phyloP scores from a whole-genome alignment of 2,113 vertebrate species.

The Nothobranchius furzeri region DNA sequence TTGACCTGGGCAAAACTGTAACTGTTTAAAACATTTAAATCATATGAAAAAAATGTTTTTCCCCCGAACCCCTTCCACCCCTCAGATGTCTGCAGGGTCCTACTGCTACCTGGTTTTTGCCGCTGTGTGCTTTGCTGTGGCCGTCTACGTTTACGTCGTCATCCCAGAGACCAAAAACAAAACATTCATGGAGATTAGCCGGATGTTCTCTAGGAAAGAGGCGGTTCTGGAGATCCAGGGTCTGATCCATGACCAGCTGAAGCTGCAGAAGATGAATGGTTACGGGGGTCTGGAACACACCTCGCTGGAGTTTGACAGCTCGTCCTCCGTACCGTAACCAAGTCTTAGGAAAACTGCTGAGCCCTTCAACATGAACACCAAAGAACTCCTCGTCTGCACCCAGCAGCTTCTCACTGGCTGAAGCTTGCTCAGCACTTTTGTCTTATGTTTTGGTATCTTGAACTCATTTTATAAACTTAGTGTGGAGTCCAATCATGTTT shows the following conservation, averaged over 20 bases:
- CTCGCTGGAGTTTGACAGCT: conserved; percentile 78
- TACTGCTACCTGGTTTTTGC: conserved; percentile 91
- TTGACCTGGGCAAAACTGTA: neutral
- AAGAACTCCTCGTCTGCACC: conserved; percentile 5
- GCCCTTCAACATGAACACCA: neutral
- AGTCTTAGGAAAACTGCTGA: neutral
- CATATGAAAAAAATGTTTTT: too few species aligned
- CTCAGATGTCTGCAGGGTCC: conserved; percentile 84
- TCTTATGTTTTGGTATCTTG: too few species aligned
- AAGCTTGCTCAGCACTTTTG: neutral
- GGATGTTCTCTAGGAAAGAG: conserved; percentile 80
- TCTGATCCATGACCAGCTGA: conserved; percentile 66
- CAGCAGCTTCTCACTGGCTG: neutral
- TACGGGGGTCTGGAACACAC: conserved; percentile 82
- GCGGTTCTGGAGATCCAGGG: conserved; percentile 54
- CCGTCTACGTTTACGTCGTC: conserved; percentile 80
- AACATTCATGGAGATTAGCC: conserved; percentile 91
- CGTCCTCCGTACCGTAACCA: conserved; percentile 66
- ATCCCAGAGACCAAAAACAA: conserved; percentile 92
- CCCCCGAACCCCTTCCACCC: neutral
- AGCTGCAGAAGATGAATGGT: conserved; percentile 80
- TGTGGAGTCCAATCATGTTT: too few species aligned
- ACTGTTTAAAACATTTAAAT: too few species aligned
- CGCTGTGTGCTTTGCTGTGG: conserved; percentile 80
- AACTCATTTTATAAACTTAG: too few species aligned